Conservation (phyloP, 1,140 invertebrate genomes). For the Calephelis nemesis region DNA sequence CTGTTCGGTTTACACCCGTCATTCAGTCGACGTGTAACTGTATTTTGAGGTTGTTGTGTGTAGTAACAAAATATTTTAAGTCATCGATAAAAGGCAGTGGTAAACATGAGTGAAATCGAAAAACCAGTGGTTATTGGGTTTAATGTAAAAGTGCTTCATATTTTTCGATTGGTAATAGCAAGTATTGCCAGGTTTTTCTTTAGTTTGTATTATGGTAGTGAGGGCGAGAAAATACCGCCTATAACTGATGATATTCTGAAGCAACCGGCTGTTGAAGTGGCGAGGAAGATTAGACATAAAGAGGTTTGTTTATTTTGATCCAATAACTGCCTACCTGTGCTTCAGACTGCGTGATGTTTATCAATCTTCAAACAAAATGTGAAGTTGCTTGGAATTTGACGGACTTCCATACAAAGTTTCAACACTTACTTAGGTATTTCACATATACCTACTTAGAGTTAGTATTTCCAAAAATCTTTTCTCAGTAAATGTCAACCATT, state of each 20-base stretch:
- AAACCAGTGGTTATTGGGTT: neutral
- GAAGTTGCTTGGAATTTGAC: too few relatives aligned
- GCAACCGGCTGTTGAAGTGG: conserved; percentile 85
- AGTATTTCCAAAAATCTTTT: too few relatives aligned
- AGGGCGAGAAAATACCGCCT: conserved; percentile 82
- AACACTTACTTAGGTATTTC: too few relatives aligned
- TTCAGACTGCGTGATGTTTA: too few relatives aligned
- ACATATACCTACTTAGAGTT: too few relatives aligned
- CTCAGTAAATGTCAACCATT: too few relatives aligned
- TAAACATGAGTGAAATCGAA: conserved; percentile 13
- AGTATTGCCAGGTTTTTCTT: conserved; percentile 79
- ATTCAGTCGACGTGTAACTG: too few relatives aligned
- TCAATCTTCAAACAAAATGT: too few relatives aligned
- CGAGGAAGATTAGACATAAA: conserved; percentile 87
- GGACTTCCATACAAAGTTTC: too few relatives aligned
- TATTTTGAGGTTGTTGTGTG: too few relatives aligned
- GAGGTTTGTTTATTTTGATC: conserved; percentile 80
- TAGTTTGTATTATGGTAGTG: conserved; percentile 80
- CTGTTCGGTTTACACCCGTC: too few relatives aligned
- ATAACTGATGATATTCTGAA: conserved; percentile 87
- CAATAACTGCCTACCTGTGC: neutral
- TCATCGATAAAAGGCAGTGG: neutral
- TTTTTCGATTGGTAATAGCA: conserved; percentile 79
- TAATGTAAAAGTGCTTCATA: conserved; percentile 52
- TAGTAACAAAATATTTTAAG: too few relatives aligned